phyloP scores from a whole-genome alignment of 2,888 invertebrate genomes.

The Zaprionus lineosus region DNA sequence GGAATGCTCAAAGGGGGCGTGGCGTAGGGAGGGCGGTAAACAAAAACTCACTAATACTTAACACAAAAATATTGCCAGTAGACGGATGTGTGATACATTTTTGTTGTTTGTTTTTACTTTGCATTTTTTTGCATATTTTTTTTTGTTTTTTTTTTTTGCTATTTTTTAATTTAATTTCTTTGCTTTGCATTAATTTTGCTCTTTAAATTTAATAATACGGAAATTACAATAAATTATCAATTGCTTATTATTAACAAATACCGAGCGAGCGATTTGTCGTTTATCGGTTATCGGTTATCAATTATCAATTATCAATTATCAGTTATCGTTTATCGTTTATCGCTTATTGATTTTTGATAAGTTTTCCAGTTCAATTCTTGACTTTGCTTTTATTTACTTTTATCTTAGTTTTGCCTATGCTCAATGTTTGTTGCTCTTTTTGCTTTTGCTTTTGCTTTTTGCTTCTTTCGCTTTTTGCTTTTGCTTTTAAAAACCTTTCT shows the following conservation, averaged over 20 bases:
- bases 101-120: too few species aligned
- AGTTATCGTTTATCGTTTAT: constrained; percentile 37
- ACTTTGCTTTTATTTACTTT: too few species aligned
- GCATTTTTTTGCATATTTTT: too few species aligned
- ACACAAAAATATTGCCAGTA: constrained; percentile 63
- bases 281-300: constrained; percentile 28
- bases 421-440: too few species aligned
- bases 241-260: constrained; percentile 42
- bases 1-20: too few species aligned
- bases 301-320: background rate
- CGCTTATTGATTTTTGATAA: constrained; percentile 37
- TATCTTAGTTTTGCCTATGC: too few species aligned
- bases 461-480: constrained; percentile 18
- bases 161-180: background rate
- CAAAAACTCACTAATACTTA: constrained; percentile 57
- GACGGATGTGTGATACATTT: too few species aligned
- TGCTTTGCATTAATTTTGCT: background rate
- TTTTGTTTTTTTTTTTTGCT: background rate
- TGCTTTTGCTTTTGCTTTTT: too few species aligned
- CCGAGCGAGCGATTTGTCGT: constrained; percentile 38
- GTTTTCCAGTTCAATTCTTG: constrained; percentile 51
- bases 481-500: constrained; percentile 70
- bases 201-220: constrained; percentile 37
- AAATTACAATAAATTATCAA: constrained; percentile 57
- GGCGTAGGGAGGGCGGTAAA: too few species aligned